These are phyloP conservation scores for Sorex fumeus DNA, from an alignment of 2,113 vertebrate species.

Conservation along the genomic window DNA sequence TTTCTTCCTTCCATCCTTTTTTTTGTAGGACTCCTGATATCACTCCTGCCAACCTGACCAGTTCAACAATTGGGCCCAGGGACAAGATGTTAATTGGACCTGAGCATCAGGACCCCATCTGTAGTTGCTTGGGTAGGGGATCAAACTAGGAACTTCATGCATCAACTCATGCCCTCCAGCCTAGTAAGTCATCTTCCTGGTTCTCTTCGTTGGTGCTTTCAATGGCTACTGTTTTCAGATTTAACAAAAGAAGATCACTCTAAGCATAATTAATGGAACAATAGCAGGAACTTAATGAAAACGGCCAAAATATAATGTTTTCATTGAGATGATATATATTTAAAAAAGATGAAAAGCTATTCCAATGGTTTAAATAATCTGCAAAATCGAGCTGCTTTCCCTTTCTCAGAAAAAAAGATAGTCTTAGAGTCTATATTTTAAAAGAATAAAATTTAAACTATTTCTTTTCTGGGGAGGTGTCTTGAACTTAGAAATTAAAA, in stretches of 20 bases:
- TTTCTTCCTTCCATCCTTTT: no score
- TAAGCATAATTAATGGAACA: conserved; percentile 41
- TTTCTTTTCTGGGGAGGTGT: conserved; percentile 8
- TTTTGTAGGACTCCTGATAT: no score
- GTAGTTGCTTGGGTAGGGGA: no score
- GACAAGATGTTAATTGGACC: no score
- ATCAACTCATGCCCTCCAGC: no score
- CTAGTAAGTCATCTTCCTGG: no score
- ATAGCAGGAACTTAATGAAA: not conserved
- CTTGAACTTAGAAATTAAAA: conserved; percentile 36
- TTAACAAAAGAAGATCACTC: conserved; percentile 33
- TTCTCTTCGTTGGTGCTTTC: conserved; percentile 26
- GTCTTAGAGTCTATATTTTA: not conserved
- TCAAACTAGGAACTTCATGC: no score
- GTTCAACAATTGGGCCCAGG: no score
- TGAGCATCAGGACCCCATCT: no score
- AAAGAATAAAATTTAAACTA: not conserved
- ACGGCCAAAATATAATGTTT: not conserved
- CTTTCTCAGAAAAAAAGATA: conserved; percentile 31
- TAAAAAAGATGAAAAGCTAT: conserved; percentile 34
- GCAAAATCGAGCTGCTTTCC: conserved; percentile 1
- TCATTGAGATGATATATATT: conserved; percentile 12
- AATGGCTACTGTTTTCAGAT: conserved; percentile 53
- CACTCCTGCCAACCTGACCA: no score
- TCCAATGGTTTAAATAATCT: conserved; percentile 10